Base-by-base conservation (phyloP, 2,888 invertebrate species). In the Oligia fasciuncula region DNA sequence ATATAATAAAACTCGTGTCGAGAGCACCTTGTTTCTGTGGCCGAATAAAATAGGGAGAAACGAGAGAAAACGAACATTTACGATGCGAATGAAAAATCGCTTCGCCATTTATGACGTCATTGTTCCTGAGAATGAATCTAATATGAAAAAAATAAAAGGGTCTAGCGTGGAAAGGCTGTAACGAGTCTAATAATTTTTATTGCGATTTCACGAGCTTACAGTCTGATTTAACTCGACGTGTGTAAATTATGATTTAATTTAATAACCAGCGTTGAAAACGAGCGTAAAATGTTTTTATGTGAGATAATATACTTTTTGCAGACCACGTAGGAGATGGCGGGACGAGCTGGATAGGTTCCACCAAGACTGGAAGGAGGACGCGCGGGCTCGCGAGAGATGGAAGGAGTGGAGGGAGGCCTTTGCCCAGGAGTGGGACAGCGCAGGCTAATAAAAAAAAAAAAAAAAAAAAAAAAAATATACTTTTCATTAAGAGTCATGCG, bases 211-310 rank as follows among this genome's bases (percentile, higher is more conserved):
- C 94, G 93, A 94, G 94, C 94, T 93, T 91, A 93, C 94, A 93
- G 93, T 94, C 93, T 93, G 95, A 96, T 95, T 95, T 95, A 94
- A 94, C 94, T 94, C 93, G 91, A 93, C 93, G 94, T 94, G 95
- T 95, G 95, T 96, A 96, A 95, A 96, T 96, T 96, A 95, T 95
- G 94, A 95, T 95, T 95, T 95, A 95, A 96, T 96, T 96, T 96
- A 95, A 96, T 95, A 96, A 95, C 94, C 93, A 86, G 87, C 94
- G 92, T 91, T 94, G 94, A 94, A 95, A 95, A 95, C 93, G 94
- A 92, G 92, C 94, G 92, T 95, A 94, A 95, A 96, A 95, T 93
- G 94, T 95, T 96, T 96, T 96, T 95, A 96, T 95, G 95, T 88
- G 93, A 93, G 94, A 95, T 96, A 95, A 95, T 95, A 95, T 95